Base-by-base conservation (phyloP, 92 coral and sea anemone genomes). In the Porites divaricata region DNA sequence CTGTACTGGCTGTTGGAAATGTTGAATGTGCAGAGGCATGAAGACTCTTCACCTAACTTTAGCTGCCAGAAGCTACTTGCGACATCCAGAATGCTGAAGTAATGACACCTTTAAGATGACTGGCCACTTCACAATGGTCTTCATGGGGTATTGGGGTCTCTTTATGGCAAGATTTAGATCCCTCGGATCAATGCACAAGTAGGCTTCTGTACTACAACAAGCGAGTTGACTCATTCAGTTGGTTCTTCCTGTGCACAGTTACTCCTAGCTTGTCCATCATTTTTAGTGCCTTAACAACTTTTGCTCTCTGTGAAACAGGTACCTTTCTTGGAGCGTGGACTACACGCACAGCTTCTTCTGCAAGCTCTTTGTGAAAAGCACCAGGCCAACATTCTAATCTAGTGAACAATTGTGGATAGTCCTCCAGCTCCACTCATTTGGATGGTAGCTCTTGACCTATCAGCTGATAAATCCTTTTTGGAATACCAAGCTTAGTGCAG, bases 61-160 rank as follows among this genome's bases (percentile, higher is more conserved):
- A 89, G 16, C 81, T 89, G 86, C 68, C 85, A 74, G 63, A 79
- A 89, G 22, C 90, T 90, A 35, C 79, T 64, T 63, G 66, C 86
- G 41, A 86, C 79, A 80, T 89, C 85, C 8, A 86, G 63, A 17
- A 64, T 86, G 89, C 79, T 57, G 72, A 72, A 72, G 70, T 79
- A 45, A 21, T 56, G 67, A 84, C 84, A 26, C 68, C 62, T 66
- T 28, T 58, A 52, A 85, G 83, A 24, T 25, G 67, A 56, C 65
- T 49, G 41, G 59, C 63, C 12, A 73, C 80, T 50, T 83, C 87
- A 72, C 87, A 24, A 72, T 35, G 0, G 80, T 83, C 53, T 50
- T 63, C 19, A 72, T 57, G 24, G 63, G 70, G 74, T 56, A 86
- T 45, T 72, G 81, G 49, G 81, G 48, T 66, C 83, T 54, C 65